Base-by-base conservation (phyloP, 1,140 invertebrate species). In the Notospermus geniculatus region DNA sequence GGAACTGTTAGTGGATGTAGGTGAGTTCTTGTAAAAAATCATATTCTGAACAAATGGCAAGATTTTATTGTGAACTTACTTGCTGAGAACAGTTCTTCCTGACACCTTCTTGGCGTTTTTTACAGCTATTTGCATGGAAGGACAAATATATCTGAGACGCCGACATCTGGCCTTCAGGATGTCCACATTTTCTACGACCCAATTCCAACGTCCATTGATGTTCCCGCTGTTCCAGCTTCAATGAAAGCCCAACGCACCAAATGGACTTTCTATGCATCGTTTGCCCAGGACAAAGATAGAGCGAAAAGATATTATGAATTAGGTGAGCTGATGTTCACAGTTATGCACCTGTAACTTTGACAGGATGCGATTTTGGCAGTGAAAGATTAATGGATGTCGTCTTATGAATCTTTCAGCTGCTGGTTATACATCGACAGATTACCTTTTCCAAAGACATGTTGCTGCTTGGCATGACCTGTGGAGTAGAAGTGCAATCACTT, bases 121-220 rank as follows among this genome's bases (percentile, higher is more conserved):
- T 22, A 1, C 52, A 74, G 72, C n/a, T 61, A 63, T 28, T 52
- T 64, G 55, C 62, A 43, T 30, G 71, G 67, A 1, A 25, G 23
- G 15, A 75, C 62, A 11, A 69, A 62, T n/a, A 60, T 59, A 22
- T 29, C 67, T 2, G 72, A 74, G 55, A 67, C 66, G 36, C 57
- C 63, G 1, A 39, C 54, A 19, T 19, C 54, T 4, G 36, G 2
- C 13, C 59, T 0, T 56, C 59, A 11, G 17, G 23, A 25, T 62
- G 54, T 4, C 59, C 58, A 66, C n/a, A 58, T 75, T 13, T 62
- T 67, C n/a, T 72, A 63, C 54, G 66, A 57, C 11, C 25, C 46
- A 0, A 45, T 72, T 11, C 66, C 65, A 0, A 25, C 28, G 19
- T 25, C 23, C 22, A 28, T 67, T 11, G 55, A 56, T 4, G 39